These are phyloP conservation scores for Hybognathus amarus DNA, from an alignment of 2,797 vertebrate species.

Conservation along the genomic window DNA sequence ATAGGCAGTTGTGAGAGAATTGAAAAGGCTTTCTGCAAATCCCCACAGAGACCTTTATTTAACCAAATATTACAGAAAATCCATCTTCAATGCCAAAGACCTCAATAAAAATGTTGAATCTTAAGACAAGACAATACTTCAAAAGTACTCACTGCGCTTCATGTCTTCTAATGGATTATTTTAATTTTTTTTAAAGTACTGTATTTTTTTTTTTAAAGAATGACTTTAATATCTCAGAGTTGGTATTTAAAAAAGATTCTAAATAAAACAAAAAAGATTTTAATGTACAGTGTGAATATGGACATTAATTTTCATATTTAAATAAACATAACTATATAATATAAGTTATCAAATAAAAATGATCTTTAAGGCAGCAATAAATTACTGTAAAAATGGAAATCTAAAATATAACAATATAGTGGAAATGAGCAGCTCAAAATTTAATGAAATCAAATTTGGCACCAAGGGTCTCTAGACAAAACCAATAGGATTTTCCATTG, in stretches of 20 bases:
- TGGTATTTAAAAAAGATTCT: no score
- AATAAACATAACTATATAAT: no score
- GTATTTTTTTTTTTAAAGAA: neutral
- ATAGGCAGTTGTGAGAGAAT: conserved; percentile 42
- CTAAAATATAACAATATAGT: neutral
- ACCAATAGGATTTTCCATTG: neutral
- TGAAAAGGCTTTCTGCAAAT: conserved; percentile 44
- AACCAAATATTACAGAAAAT: conserved; percentile 35
- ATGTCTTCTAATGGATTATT: neutral
- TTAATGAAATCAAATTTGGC: neutral
- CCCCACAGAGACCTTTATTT: conserved; percentile 44
- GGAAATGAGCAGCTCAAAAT: neutral
- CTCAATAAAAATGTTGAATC: conserved; percentile 30
- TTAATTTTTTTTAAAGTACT: neutral
- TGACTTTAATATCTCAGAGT: neutral
- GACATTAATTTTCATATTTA: neutral
- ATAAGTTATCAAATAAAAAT: no score
- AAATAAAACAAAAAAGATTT: neutral
- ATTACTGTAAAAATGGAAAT: neutral
- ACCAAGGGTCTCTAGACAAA: neutral
- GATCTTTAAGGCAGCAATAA: neutral
- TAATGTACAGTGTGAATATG: neutral
- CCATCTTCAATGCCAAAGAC: conserved; percentile 26
- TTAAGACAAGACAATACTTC: conserved; percentile 26
- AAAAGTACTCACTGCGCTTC: conserved; percentile 16